Percentiles rank a stretch among this genome's conserved stretches.
phyloP scores from a whole-genome alignment of 2,888 invertebrate genomes.

The Plagiodera versicolora region DNA sequence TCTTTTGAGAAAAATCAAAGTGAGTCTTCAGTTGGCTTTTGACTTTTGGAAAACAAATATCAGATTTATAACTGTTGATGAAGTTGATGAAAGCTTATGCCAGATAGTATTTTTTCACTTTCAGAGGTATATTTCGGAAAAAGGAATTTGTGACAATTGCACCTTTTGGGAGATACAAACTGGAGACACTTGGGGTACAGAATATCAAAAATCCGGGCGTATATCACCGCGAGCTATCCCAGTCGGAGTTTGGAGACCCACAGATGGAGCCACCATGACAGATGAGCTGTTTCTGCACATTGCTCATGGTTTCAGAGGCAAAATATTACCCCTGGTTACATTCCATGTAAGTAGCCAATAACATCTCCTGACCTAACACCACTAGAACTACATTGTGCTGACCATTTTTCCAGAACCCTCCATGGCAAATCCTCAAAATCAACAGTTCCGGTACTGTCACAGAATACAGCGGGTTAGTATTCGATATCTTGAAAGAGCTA shows the following conservation, averaged over 20 bases:
- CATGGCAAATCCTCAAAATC: constrained; percentile 76
- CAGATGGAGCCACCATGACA: constrained; percentile 65
- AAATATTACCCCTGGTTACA: constrained; percentile 71
- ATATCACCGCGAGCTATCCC: constrained; percentile 44
- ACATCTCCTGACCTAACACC: not conserved
- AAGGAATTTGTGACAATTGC: constrained; percentile 59
- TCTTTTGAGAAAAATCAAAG: constrained; percentile 69
- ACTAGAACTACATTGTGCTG: not conserved
- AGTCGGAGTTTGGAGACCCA: constrained; percentile 76
- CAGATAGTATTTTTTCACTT: too few relatives aligned
- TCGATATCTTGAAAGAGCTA: constrained; percentile 78
- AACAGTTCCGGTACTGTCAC: constrained; percentile 63
- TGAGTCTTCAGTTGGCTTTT: too few relatives aligned
- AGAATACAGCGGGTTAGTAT: constrained; percentile 71
- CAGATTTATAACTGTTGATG: too few relatives aligned
- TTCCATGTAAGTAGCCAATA: constrained; percentile 67
- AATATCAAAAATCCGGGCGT: constrained; percentile 38
- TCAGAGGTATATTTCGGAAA: constrained; percentile 48
- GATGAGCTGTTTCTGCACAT: constrained; percentile 81
- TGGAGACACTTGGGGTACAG: constrained; percentile 62
- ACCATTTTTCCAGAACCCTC: constrained; percentile 91
- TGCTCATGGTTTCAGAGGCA: constrained; percentile 75
- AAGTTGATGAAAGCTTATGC: too few relatives aligned
- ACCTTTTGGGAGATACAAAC: constrained; percentile 61
- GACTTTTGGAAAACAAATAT: too few relatives aligned